Conservation (phyloP, 1,140 invertebrate genomes). For the Scaptomyza montana region DNA sequence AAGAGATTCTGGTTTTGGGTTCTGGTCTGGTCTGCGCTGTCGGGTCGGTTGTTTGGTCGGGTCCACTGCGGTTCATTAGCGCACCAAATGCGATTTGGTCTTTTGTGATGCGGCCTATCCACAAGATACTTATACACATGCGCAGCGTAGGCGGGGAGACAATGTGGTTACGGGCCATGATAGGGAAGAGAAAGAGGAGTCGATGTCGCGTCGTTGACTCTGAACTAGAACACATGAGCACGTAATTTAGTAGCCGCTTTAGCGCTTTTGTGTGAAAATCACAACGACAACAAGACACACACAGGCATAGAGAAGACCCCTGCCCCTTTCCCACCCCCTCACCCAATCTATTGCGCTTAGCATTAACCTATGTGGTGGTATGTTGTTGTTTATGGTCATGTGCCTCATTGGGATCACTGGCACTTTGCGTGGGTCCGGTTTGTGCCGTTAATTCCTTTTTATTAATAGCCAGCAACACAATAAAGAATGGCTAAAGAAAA, state of each 20-base stretch:
- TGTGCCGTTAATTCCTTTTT: constrained; percentile 81
- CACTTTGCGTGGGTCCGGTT: constrained; percentile 72
- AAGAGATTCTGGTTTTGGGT: constrained; percentile 32
- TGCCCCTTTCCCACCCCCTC: not conserved
- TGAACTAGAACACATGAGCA: constrained; percentile 80
- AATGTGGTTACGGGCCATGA: too few relatives aligned
- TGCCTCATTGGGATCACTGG: constrained; percentile 70
- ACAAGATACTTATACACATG: constrained; percentile 1
- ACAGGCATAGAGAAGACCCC: not conserved
- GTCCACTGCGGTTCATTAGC: constrained; percentile 75
- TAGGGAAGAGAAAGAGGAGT: constrained; percentile 7
- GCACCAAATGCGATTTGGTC: constrained; percentile 75
- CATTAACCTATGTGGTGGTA: constrained; percentile 30
- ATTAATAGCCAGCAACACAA: constrained; percentile 75
- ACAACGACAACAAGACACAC: constrained; percentile 65
- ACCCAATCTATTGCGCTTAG: not conserved
- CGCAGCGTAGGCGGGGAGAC: constrained; percentile 20
- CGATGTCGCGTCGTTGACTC: constrained; percentile 30
- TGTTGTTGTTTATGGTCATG: constrained; percentile 71
- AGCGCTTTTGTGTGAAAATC: constrained; percentile 80
- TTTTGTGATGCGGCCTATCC: constrained; percentile 38
- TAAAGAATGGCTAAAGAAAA: constrained; percentile 21
- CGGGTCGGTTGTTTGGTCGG: constrained; percentile 27
- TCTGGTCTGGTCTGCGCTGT: not conserved
- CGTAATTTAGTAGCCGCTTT: constrained; percentile 81